Conservation (phyloP, 2,113 vertebrate species). For the Callionymus lyra region DNA sequence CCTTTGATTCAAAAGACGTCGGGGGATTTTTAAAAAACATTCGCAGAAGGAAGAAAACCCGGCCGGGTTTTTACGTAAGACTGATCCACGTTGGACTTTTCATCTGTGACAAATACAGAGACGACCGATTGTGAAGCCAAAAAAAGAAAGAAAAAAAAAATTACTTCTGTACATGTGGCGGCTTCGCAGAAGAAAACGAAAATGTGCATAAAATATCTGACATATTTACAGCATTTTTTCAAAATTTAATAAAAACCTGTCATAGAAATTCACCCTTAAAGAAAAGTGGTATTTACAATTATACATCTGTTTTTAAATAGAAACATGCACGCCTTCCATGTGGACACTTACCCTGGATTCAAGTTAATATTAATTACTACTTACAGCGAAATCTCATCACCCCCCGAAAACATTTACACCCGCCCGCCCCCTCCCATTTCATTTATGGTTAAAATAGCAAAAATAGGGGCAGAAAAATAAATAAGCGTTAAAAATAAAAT, state of each 20-base stretch:
- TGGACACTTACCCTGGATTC: slow-evolving; percentile 66
- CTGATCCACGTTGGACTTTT: slow-evolving; percentile 24
- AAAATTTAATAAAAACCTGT: slow-evolving; percentile 69
- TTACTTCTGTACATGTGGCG: slow-evolving; percentile 36
- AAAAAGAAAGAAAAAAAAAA: slow-evolving; percentile 56
- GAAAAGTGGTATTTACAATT: slow-evolving; percentile 73
- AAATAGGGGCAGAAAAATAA: slow-evolving; percentile 54
- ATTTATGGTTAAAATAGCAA: slow-evolving; percentile 35
- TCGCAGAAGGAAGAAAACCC: slow-evolving; percentile 41
- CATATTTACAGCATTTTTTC: slow-evolving; percentile 69
- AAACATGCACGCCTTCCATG: slow-evolving; percentile 69
- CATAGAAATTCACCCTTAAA: slow-evolving; percentile 72
- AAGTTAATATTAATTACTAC: slow-evolving; percentile 60
- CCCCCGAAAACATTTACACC: slow-evolving; percentile 44
- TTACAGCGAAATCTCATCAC: slow-evolving; percentile 61
- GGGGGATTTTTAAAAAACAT: slow-evolving; percentile 49
- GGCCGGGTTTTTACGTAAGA: slow-evolving; percentile 34
- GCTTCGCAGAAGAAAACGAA: slow-evolving; percentile 31
- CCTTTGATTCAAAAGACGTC: slow-evolving; percentile 53
- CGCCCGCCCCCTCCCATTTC: slow-evolving; percentile 45
- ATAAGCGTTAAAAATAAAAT: slow-evolving; percentile 50
- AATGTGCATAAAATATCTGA: slow-evolving; percentile 68
- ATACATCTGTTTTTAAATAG: slow-evolving; percentile 73
- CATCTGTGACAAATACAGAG: slow-evolving; percentile 36
- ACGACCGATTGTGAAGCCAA: slow-evolving; percentile 5